Percentiles rank a stretch among this genome's conserved stretches.
Conservation (phyloP, 1,140 invertebrate genomes). For the Mactra quadrangularis region DNA sequence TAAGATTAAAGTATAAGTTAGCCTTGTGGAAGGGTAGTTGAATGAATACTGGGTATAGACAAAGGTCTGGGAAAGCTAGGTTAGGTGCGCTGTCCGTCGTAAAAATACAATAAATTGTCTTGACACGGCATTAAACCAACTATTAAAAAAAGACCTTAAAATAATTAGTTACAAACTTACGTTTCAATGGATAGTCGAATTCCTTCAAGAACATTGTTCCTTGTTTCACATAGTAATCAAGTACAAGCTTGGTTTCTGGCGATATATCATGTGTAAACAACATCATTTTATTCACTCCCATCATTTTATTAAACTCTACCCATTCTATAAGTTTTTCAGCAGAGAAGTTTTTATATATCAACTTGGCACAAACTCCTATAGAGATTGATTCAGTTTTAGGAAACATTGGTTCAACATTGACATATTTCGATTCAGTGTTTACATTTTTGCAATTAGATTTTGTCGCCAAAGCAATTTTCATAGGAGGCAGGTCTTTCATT, state of each 20-base stretch:
- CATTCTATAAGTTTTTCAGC: conserved; percentile 21
- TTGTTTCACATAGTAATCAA: conserved; percentile 10
- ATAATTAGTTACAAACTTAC: neutral
- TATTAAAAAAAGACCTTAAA: too few relatives aligned
- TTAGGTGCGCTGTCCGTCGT: too few relatives aligned
- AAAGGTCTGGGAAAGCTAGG: too few relatives aligned
- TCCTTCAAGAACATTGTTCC: conserved; percentile 1
- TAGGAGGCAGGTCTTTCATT: neutral
- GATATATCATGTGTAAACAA: neutral
- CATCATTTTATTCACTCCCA: conserved; percentile 36
- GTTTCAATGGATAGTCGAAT: conserved; percentile 23
- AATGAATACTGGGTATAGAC: too few relatives aligned
- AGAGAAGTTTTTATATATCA: conserved; percentile 8
- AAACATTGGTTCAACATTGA: neutral
- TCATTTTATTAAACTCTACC: conserved; percentile 27
- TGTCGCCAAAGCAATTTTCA: neutral
- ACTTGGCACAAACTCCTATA: conserved; percentile 12
- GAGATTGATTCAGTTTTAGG: neutral
- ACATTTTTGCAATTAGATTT: neutral
- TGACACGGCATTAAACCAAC: too few relatives aligned
- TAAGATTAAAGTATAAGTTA: too few relatives aligned
- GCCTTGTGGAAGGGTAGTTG: too few relatives aligned
- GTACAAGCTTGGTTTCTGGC: neutral
- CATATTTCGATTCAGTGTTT: neutral
- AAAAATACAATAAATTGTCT: too few relatives aligned